Conservation (phyloP, 2,797 vertebrate genomes). For the Myripristis jacobus region DNA sequence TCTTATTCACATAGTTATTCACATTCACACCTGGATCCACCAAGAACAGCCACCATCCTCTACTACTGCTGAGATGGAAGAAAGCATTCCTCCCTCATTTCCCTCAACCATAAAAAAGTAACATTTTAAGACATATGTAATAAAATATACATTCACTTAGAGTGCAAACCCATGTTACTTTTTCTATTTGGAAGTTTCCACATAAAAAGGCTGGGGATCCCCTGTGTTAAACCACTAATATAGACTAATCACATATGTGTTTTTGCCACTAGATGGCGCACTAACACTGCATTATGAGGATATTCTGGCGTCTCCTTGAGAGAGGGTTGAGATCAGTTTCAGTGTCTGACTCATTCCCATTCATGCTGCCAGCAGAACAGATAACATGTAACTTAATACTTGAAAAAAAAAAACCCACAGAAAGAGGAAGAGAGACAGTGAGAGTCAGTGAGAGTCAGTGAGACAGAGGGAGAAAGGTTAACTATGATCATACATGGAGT, state of each 20-base stretch:
- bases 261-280: constrained; percentile 67
- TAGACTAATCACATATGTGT: accelerated
- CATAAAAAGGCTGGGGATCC: no score
- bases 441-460: neutral
- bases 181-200: no score
- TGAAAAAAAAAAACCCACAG: neutral
- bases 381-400: constrained; percentile 35
- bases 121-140: no score
- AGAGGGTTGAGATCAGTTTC: constrained; percentile 27
- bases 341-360: constrained; percentile 40
- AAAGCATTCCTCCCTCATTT: no score
- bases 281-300: constrained; percentile 9
- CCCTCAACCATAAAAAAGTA: no score
- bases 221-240: no score
- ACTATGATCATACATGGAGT: constrained; percentile 50
- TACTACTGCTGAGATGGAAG: no score
- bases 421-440: neutral
- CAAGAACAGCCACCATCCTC: no score
- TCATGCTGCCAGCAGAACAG: constrained; percentile 14
- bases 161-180: no score
- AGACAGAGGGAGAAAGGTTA: constrained; percentile 16
- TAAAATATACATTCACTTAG: no score
- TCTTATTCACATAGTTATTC: no score
- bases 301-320: neutral
- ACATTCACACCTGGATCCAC: no score